A percentile compares a stretch with the other conserved stretches of the same genome.
Conservation (phyloP, 2,888 invertebrate species). For the Stenolophus ochropezus region DNA sequence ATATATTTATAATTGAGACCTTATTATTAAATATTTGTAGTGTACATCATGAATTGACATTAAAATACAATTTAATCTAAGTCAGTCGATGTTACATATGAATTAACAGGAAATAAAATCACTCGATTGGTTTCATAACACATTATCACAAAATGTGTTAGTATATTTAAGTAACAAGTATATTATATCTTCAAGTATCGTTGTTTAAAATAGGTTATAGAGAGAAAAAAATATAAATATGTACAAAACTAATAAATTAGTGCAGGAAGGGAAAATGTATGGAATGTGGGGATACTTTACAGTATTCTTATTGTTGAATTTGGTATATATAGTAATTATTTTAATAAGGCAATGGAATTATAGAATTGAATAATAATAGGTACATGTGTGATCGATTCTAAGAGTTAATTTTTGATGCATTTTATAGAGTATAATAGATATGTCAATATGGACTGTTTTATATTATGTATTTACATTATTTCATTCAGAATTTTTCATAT, state of each 20-base stretch:
- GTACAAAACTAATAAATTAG: not conserved
- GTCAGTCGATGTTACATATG: constrained; percentile 36
- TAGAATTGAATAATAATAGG: not conserved
- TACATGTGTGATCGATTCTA: not conserved
- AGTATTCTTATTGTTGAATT: not conserved
- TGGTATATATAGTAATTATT: not conserved
- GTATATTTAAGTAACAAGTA: not conserved
- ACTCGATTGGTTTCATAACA: not conserved
- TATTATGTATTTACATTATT: not conserved
- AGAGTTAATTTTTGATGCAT: not conserved
- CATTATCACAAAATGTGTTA: constrained; percentile 23
- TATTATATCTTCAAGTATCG: not conserved
- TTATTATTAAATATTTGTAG: constrained; percentile 30
- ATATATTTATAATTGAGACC: constrained; percentile 24
- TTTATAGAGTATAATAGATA: not conserved
- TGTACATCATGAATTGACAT: constrained; percentile 40
- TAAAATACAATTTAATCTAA: constrained; percentile 24
- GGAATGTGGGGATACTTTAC: not conserved
- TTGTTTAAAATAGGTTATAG: not conserved
- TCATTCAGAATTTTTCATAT: not conserved
- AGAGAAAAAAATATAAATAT: not conserved
- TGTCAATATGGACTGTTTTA: not conserved
- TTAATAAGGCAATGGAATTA: not conserved
- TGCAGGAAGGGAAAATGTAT: not conserved
- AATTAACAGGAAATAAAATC: constrained; percentile 1